phyloP scores from a whole-genome alignment of 1,140 invertebrate species.

The Cotesia vestalis region DNA sequence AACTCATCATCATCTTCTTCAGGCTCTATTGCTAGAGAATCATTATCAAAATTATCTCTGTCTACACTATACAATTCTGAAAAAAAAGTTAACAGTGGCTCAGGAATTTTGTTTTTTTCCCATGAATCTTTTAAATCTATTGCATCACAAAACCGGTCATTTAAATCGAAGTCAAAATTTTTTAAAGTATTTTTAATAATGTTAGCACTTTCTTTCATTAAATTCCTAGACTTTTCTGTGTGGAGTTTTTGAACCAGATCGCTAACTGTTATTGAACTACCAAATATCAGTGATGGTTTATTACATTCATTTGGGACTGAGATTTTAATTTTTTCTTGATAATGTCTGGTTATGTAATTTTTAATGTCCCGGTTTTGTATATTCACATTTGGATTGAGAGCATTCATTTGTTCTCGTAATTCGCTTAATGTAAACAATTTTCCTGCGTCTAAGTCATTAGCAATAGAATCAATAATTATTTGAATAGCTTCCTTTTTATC shows the following conservation, averaged over 20 bases:
- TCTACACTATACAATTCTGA: neutral
- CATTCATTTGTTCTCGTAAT: constrained; percentile 1
- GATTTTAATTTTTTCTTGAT: neutral
- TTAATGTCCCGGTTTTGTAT: neutral
- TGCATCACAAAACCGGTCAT: constrained; percentile 4
- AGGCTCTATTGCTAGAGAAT: neutral
- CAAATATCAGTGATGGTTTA: neutral
- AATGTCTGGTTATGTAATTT: neutral
- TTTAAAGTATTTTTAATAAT: neutral
- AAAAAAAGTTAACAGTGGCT: constrained; percentile 6
- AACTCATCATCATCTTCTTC: neutral
- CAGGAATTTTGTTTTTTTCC: neutral
- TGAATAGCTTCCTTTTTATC: neutral
- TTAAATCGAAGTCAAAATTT: neutral
- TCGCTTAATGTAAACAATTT: neutral
- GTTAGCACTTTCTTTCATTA: constrained; percentile 8
- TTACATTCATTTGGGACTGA: neutral
- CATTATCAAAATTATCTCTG: neutral
- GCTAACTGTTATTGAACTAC: neutral
- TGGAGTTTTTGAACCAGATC: constrained; percentile 5
- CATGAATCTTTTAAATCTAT: constrained; percentile 12
- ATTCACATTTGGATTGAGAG: neutral
- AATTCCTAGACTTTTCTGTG: neutral
- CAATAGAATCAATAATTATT: neutral
- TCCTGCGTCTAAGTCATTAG: neutral